phyloP scores from a whole-genome alignment of 2,113 vertebrate genomes.

The Campylorhamphus procurvoides region DNA sequence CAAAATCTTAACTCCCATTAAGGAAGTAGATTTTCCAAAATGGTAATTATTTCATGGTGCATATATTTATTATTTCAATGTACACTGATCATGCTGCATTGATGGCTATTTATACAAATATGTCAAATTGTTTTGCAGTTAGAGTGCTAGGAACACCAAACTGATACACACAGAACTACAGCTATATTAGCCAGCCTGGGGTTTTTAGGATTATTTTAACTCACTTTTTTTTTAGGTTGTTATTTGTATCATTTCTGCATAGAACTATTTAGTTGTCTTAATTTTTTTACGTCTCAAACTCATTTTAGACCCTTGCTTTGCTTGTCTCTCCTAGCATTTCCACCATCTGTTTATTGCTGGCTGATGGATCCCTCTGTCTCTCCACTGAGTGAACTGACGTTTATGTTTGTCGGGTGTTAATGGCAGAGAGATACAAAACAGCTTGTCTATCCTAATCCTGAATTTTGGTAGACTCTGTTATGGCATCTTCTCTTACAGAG shows the following conservation, averaged over 20 bases:
- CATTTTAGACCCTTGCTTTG: neutral
- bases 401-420: neutral
- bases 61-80: neutral
- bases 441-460: neutral
- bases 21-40: neutral
- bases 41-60: neutral
- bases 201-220: neutral
- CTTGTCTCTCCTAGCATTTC: neutral
- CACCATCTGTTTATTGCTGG: conserved; percentile 34
- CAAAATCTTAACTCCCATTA: neutral
- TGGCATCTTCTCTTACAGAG: neutral
- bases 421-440: neutral
- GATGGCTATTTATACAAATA: neutral
- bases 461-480: neutral
- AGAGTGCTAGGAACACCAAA: neutral
- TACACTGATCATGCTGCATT: neutral
- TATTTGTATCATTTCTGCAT: neutral
- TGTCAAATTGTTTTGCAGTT: neutral
- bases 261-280: neutral
- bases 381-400: neutral
- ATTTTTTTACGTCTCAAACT: neutral
- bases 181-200: neutral
- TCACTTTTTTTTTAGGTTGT: neutral
- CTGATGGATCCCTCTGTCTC: neutral
- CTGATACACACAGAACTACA: neutral